Evolutionary conservation across 2,113 vertebrate genomes (phyloP), one percentile per base, ranked within the genome.

Genomic region (Paratilapia polleni): DNA sequence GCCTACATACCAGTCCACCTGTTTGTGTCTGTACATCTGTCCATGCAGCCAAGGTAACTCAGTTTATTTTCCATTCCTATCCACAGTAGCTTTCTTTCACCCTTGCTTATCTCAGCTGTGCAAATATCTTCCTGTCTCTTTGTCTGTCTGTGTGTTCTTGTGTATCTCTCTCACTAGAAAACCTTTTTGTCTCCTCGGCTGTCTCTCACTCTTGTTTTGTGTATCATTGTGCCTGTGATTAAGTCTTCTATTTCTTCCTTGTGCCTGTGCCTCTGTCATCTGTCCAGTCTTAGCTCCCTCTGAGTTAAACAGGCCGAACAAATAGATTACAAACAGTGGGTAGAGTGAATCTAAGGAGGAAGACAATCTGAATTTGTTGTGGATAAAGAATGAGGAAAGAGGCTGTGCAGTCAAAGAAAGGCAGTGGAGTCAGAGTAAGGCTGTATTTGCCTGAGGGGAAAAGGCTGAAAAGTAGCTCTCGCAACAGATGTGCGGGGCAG

Each of bases 401-500:
- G 92, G 87, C 80, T 90, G 90, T 91, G 85, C 91, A 93, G 92
- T 92, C 92, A 93, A 91, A 94, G 87, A 89, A 91, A 94, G 88
- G 80, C 93, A 87, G 94, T 94, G 90, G 92, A 95, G 93, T 94
- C 90, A 93, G 94, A 93, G 92, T 93, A 83, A 94, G 95, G 93
- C 94, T 92, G 93, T 91, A 94, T 96, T 95, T 94, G 95, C 96
- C 95, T 94, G 94, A 94, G 94, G 96, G 94, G 83, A 87, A 94
- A 94, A 95, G 94, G 93, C 92, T 94, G 94, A 94, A 96, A 96
- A 96, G 95, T 95, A 95, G 95, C 94, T 93, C 94, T 95, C 81
- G 94, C 95, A 95, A 96, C 96, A 96, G 96, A 96, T 96, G 96
- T 96, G 95, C 94, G 73, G 96, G 96, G 95, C 96, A 96, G 95